These are phyloP conservation scores for Torymus tubicola DNA, from an alignment of 2,888 invertebrate species.

Conservation along the genomic window DNA sequence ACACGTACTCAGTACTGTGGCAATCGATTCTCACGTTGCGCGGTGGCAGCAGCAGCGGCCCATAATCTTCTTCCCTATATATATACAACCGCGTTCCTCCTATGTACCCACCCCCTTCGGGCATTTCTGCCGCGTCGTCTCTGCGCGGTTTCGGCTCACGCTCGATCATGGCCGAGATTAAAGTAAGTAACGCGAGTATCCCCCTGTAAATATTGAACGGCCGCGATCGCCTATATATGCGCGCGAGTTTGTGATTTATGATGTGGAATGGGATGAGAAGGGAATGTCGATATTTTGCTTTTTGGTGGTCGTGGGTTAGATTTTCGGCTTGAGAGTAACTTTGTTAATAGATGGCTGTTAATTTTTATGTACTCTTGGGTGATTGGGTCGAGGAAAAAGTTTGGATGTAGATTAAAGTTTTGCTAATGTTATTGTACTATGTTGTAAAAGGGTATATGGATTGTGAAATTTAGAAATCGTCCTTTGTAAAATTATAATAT, in stretches of 20 bases:
- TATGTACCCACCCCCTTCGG: not conserved
- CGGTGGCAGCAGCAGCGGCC: not conserved
- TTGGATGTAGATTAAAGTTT: too few species aligned
- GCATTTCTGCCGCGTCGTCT: constrained; percentile 18
- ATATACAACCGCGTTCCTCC: constrained; percentile 5
- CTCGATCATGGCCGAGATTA: constrained; percentile 52
- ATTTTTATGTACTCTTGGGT: too few species aligned
- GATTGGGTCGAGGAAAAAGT: too few species aligned
- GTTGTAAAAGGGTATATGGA: too few species aligned
- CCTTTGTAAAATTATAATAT: too few species aligned
- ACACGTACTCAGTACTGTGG: too few species aligned
- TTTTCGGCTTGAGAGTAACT: too few species aligned
- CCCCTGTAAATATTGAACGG: constrained; percentile 51
- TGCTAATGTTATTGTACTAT: too few species aligned
- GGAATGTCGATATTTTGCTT: not conserved
- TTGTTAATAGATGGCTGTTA: too few species aligned
- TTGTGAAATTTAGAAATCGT: too few species aligned
- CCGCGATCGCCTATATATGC: not conserved
- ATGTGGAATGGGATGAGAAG: constrained; percentile 18
- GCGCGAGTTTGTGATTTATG: constrained; percentile 33
- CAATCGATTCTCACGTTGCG: constrained; percentile 9
- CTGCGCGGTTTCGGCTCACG: constrained; percentile 44
- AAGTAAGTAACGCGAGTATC: constrained; percentile 47
- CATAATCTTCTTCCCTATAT: constrained; percentile 44
- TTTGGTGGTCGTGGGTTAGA: not conserved